Conservation (phyloP, 2,797 vertebrate species). For the Pangasius krempfi region DNA sequence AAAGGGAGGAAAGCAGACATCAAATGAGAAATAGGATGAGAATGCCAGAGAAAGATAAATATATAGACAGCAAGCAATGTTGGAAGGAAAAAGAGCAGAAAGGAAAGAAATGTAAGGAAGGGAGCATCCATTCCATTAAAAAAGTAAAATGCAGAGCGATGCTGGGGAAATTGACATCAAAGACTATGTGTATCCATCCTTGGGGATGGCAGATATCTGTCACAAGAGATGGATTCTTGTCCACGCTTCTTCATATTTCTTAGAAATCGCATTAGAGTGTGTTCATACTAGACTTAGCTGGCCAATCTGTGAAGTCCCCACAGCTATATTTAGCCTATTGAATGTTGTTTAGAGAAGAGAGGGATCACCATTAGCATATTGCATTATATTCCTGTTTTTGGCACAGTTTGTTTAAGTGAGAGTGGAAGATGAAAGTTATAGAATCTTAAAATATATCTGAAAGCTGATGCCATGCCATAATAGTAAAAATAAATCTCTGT, state of each 20-base stretch:
- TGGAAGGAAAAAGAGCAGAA: neutral
- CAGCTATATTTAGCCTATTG: constrained; percentile 45
- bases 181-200: constrained; percentile 15
- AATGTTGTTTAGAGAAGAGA: constrained; percentile 37
- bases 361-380: constrained; percentile 37
- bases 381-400: constrained; percentile 30
- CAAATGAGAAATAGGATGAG: neutral
- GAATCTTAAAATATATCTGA: neutral
- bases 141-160: neutral
- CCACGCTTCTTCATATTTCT: constrained; percentile 42
- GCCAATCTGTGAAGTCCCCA: constrained; percentile 46
- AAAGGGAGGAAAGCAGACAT: neutral
- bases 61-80: neutral
- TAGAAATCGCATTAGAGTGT: constrained; percentile 46
- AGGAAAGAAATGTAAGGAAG: neutral
- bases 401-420: neutral
- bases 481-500: neutral
- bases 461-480: neutral
- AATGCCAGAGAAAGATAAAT: neutral
- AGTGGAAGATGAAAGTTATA: neutral
- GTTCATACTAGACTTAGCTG: constrained; percentile 43
- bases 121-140: neutral
- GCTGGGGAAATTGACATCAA: neutral
- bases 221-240: constrained; percentile 32
- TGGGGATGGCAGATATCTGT: constrained; percentile 34